Evolutionary conservation across 2,888 invertebrate species (phyloP), one percentile per base, ranked within the genome.

Genomic region (Drosophila nr. fundita): DNA sequence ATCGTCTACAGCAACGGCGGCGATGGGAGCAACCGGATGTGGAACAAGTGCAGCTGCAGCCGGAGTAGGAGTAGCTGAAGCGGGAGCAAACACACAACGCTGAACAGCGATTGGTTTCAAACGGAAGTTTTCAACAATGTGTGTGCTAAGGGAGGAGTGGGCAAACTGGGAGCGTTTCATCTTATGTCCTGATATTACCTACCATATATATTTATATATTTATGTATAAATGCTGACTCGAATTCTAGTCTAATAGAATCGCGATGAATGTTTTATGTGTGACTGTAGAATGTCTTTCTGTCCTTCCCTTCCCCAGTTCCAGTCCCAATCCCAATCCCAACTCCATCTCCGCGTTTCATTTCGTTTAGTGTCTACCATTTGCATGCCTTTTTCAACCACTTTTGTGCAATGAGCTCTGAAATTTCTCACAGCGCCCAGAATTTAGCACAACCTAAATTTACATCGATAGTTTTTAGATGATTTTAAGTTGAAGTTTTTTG

Each of bases 191-290:
- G 74, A 78, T 62, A 61, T 65, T 50, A 62, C 42, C 49, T 62
- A 40, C 45, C 62, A 45, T 40, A 49, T 55, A 24, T 36, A 45
- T 60, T 29, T 57, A 27, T 67, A 65, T 67, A 57, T 69, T 66
- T 69, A 54, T 69, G 59, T 69, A 69, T 60, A 68, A 65, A 67
- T 74, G 62, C 65, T 71, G 74, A 87, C 87, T 90, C 84, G 80
- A 88, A 86, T 83, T 80, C 71, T 80, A 88, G 68, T 76, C 72
- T 73, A 27, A 58, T 64, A 68, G 64, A 63, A 62, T 69, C 42
- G 63, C 64, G 49, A 49, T 40, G 34, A 68, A 36, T 75, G 40
- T 60, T 65, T 68, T 29, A n/a, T 57, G 38, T 63, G 57, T 55
- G 55, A 50, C 30, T 42, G 62, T 48, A 24, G 38, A 24, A 18